Evolutionary conservation across 2,888 invertebrate species (phyloP), one percentile per base, ranked within the genome.

Genomic region (Platypus cylindrus): DNA sequence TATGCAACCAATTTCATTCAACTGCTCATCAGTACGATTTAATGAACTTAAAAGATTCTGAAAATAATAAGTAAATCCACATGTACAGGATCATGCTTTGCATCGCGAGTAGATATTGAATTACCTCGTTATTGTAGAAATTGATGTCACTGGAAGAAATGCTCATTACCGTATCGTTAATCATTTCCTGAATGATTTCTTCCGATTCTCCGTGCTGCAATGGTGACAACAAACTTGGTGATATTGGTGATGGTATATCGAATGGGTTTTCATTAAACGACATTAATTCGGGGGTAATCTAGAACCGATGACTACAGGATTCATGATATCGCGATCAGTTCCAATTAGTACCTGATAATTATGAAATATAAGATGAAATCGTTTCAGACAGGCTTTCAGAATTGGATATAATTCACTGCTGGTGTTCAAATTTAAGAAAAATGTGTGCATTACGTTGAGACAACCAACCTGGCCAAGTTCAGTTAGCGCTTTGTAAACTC

Each of bases 211-310:
- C n/a, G 11, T 32, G 13, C n/a, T 12, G 18, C 3, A 26, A 9
- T 20, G 18, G 5, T 13, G 17, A 11, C 7, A 7, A 26, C 14
- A 26, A 17, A 18, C 3, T 22, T 13, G 11, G 4, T 13, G n/a
- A 13, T 4, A 28, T 26, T 3, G 8, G n/a, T 9, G n/a, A 14
- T 11, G 37, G 22, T 12, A 30, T 22, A 27, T 28, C 22, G 15
- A 22, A 8, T 18, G 28, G 17, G 25, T 32, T 25, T 13, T 33
- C 16, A n/a, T 20, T 30, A 25, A 36, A 20, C 15, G 30, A 7
- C 30, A 39, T 39, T 8, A 36, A 39, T 30, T 40, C 36, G 8
- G 36, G 30, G 26, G 40, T 40, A 17, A 39, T 27, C 39, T 39
- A 30, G 22, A 34, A 27, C n/a, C n/a, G n/a, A n/a, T n/a, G n/a